A percentile compares a stretch with the other conserved stretches of the same genome.
These are phyloP conservation scores for Amblyraja radiata DNA, from an alignment of 2,797 vertebrate genomes.

Conservation along the genomic window DNA sequence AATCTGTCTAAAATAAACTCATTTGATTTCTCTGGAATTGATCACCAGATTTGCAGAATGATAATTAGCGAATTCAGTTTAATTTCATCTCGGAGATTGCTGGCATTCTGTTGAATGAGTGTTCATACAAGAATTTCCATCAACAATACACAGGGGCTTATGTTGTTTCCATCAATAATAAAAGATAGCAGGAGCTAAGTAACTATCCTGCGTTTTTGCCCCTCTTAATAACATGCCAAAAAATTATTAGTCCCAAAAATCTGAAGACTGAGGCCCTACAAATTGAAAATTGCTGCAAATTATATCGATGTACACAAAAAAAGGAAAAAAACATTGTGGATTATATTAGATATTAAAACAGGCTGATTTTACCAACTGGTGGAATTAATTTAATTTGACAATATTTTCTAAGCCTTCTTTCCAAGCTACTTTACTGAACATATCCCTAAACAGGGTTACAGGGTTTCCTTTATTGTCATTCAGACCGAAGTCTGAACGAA, in stretches of 20 bases:
- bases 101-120: not conserved
- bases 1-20: too few species aligned
- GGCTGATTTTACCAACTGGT: not conserved
- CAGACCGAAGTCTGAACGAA: too few species aligned
- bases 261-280: not conserved
- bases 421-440: not conserved
- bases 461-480: too few species aligned
- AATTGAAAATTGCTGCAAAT: not conserved
- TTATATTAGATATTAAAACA: not conserved
- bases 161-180: not conserved
- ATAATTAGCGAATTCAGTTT: not conserved
- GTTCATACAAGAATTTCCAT: not conserved
- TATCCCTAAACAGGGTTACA: too few species aligned
- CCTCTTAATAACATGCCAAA: not conserved
- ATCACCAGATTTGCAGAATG: not conserved
- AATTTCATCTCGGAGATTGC: not conserved
- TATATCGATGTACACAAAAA: not conserved
- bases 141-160: not conserved
- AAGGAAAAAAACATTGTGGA: not conserved
- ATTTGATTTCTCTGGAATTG: not conserved
- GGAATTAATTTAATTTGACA: not conserved
- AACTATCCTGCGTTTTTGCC: not conserved
- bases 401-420: not conserved
- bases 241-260: not conserved
- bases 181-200: not conserved